These are phyloP conservation scores for Lepeophtheirus salmonis DNA, from an alignment of 1,140 invertebrate species.

Conservation along the genomic window DNA sequence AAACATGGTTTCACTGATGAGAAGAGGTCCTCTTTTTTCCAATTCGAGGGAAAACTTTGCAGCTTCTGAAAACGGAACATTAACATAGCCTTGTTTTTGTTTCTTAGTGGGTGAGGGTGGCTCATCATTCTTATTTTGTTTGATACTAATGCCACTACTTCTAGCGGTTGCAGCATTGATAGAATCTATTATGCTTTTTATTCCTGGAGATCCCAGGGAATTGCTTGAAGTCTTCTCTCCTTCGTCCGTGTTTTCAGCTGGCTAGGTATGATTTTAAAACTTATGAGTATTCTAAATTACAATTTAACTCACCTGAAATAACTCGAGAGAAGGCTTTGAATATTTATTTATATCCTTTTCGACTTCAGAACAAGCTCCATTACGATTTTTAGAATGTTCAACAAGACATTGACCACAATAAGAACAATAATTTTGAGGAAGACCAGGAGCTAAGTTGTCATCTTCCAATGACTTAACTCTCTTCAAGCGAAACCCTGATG, in stretches of 20 bases:
- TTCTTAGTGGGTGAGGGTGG: background rate
- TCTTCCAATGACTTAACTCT: background rate
- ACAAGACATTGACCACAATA: background rate
- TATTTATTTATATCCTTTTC: no score
- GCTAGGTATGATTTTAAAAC: no score
- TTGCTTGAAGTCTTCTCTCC: background rate
- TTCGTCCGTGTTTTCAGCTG: background rate
- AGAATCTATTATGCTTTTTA: background rate
- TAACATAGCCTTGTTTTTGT: background rate
- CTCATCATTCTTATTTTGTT: no score
- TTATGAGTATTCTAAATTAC: no score
- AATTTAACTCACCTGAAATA: no score
- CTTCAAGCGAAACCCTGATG: background rate
- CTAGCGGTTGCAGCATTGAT: background rate
- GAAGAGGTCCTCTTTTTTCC: background rate
- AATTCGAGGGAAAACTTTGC: background rate
- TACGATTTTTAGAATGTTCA: background rate
- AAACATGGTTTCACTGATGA: background rate
- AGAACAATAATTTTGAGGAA: background rate
- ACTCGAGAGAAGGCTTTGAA: no score
- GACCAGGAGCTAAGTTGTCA: background rate
- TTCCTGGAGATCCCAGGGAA: background rate
- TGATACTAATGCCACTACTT: background rate
- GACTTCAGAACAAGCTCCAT: background rate
- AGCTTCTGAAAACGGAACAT: background rate